Base-by-base conservation (phyloP, 2,888 invertebrate genomes). In the Cantharis flavilabris region DNA sequence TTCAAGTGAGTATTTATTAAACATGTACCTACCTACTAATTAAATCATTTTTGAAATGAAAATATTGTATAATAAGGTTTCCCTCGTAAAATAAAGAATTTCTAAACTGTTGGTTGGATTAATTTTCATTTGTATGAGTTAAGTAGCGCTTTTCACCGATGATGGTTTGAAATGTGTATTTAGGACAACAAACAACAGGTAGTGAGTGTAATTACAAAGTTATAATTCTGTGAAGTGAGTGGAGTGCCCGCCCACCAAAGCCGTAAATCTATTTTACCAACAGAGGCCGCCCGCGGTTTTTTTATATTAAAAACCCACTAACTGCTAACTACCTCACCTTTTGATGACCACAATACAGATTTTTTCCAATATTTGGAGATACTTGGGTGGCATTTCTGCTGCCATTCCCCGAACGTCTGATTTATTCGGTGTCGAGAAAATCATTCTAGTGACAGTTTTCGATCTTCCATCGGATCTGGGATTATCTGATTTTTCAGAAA, bases 161-260 rank as follows among this genome's bases (percentile, higher is more conserved):
- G 67, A 75, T 30, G 62, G 18, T 67, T 63, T 23, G 70, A 69
- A 70, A 26, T 78, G 71, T 78, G 76, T 78, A 78, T 78, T 78
- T 78, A 76, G 78, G 76, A 78, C 78, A 74, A 74, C 78, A 78
- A 78, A 78, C 78, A 78, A 78, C 78, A 78, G 78, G 78, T 78
- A 78, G 76, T 49, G 49, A 49, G 49, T 71, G 78, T 80, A 81
- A 81, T 81, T 81, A 81, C 79, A 81, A 80, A 81, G 80, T 81
- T 81, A 80, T 81, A 81, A 81, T 80, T 79, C 80, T 76, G 73
- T 75, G 76, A 77, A 79, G 77, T 80, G 77, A 76, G 76, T 76
- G 78, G 76, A 78, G 74, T 74, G 73, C 70, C 76, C 73, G 80
- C 75, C 75, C 69, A 76, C 77, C 70, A 75, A 79, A 77, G 76